Conservation (phyloP, 2,797 vertebrate species). For the Oreortyx pictus region DNA sequence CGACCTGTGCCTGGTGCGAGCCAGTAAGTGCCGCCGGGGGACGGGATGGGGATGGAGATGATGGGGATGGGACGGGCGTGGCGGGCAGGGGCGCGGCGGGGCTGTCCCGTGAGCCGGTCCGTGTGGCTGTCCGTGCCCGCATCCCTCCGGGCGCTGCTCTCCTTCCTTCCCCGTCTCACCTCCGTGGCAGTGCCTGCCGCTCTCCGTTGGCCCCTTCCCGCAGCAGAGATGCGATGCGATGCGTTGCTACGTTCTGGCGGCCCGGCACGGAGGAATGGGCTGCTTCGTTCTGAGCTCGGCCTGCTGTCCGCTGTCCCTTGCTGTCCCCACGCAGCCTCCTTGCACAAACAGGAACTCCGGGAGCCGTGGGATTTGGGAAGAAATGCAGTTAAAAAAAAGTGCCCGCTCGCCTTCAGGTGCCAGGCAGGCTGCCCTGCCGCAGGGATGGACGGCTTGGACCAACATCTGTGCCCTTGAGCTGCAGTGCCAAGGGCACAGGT, state of each 20-base stretch:
- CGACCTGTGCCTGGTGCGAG: slow-evolving; percentile 86
- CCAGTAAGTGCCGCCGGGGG: too few species aligned
- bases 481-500: slow-evolving; percentile 14
- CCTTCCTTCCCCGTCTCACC: neutral
- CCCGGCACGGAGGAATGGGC: neutral
- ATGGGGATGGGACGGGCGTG: too few species aligned
- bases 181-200: neutral
- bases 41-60: too few species aligned
- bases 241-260: neutral
- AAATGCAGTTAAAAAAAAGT: slow-evolving; percentile 29
- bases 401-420: slow-evolving; percentile 48
- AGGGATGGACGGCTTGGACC: neutral
- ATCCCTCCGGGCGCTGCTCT: neutral
- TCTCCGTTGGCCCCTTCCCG: neutral
- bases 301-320: too few species aligned
- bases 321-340: neutral
- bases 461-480: slow-evolving; percentile 64
- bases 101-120: neutral
- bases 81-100: neutral
- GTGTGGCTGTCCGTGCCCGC: too few species aligned
- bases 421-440: neutral
- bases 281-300: neutral
- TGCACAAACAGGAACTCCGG: neutral
- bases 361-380: neutral
- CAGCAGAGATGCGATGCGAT: too few species aligned